These are phyloP conservation scores for Tonatia bakeri DNA, from an alignment of 2,113 vertebrate genomes.

Conservation along the genomic window DNA sequence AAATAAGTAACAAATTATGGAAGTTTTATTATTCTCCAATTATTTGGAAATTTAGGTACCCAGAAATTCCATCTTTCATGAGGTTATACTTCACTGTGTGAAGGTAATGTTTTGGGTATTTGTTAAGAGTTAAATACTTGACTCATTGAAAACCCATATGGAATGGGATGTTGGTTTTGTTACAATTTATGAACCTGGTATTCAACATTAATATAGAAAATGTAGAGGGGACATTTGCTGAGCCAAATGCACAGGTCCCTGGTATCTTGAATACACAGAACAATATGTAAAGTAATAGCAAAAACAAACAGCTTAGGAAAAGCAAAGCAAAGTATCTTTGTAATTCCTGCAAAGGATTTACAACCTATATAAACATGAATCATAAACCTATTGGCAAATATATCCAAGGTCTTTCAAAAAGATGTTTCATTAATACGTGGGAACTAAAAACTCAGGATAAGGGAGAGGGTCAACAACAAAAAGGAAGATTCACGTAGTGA, in stretches of 20 bases:
- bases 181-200: conserved; percentile 37
- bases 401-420: conserved; percentile 67
- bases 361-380: conserved; percentile 73
- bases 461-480: conserved; percentile 54
- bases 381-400: conserved; percentile 81
- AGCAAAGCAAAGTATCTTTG: conserved; percentile 56
- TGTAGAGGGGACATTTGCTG: background rate
- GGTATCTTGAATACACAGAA: conserved; percentile 62
- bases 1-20: background rate
- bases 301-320: conserved; percentile 76
- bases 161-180: conserved; percentile 56
- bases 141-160: conserved; percentile 31
- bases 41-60: background rate
- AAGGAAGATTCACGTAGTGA: background rate
- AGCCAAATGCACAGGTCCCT: conserved; percentile 21
- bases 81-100: background rate
- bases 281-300: conserved; percentile 70
- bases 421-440: conserved; percentile 67
- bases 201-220: conserved; percentile 48
- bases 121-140: conserved; percentile 58
- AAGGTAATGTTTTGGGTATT: conserved; percentile 34
- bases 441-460: conserved; percentile 59
- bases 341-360: conserved; percentile 78
- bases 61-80: background rate
- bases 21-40: background rate